Evolutionary conservation across 1,140 invertebrate species (phyloP).

Genomic region (Cecropterus lyciades): DNA sequence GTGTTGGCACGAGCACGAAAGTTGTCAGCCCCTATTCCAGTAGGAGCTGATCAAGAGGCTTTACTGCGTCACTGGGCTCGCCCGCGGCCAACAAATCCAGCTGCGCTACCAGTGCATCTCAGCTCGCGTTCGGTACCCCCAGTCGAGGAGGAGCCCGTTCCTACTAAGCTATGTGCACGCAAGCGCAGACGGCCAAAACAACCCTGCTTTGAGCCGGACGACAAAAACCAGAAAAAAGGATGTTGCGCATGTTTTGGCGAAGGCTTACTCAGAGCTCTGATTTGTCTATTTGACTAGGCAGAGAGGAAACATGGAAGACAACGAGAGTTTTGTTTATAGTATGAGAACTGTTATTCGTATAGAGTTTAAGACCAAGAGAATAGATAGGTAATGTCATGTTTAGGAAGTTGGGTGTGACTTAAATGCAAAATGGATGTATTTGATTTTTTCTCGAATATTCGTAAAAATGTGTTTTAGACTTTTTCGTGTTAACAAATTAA

Average conservation of each 20-base stretch:
- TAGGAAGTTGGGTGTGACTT: neutral
- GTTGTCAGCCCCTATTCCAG: slow-evolving; percentile 69
- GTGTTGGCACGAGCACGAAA: slow-evolving; percentile 68
- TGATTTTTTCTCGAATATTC: neutral
- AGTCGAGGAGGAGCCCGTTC: slow-evolving; percentile 59
- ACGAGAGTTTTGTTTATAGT: neutral
- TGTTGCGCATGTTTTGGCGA: slow-evolving; percentile 78
- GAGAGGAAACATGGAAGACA: slow-evolving; percentile 2
- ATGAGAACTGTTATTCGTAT: slow-evolving; percentile 9
- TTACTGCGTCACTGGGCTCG: slow-evolving; percentile 72
- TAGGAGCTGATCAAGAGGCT: slow-evolving; percentile 70
- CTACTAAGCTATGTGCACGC: slow-evolving; percentile 68
- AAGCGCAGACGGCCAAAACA: slow-evolving; percentile 69
- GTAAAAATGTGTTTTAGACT: neutral
- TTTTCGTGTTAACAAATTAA: neutral
- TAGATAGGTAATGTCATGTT: slow-evolving; percentile 18
- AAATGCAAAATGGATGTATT: too few species aligned
- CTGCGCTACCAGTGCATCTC: slow-evolving; percentile 67
- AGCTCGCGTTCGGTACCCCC: slow-evolving; percentile 69
- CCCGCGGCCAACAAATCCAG: slow-evolving; percentile 62
- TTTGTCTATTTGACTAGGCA: slow-evolving; percentile 79
- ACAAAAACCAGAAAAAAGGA: slow-evolving; percentile 57
- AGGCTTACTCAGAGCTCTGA: slow-evolving; percentile 73
- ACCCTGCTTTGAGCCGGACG: slow-evolving; percentile 71
- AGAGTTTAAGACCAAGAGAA: neutral